Base-by-base conservation (phyloP, 1,140 invertebrate species). In the Meloidogyne exigua region DNA sequence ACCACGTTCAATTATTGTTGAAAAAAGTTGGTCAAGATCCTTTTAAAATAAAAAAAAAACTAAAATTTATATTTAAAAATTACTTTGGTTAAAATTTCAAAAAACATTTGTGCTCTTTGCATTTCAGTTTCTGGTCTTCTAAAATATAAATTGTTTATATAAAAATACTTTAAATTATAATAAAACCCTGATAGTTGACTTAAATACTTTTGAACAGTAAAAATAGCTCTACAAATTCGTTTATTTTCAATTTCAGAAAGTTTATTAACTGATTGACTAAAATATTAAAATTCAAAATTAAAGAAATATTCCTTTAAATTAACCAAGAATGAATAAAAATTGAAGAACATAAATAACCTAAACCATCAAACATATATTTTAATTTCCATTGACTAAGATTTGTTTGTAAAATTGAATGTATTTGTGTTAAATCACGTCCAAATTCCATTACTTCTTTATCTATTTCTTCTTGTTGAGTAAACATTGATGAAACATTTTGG, bases 321-420 rank as follows among this genome's bases (percentile, higher is more conserved):
- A 21, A 87, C 84, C 84, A 85, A 10, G 92, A 92, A 77, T 91
- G 92, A 80, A 95, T 94, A 25, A 95, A 88, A 79, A 95, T 93
- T 76, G 93, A 92, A 0, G 93, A 91, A 65, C 94, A 92, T 15
- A 95, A 88, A 88, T 93, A 93, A 3, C 93, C 94, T 12, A 98
- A 89, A 12, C 95, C 95, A 89, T 95, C 93, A 89, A 98, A 95
- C 75, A 98, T 92, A 87, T 96, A 98, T 88, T 93, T 94, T 62
- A 92, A 92, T 85, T 95, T 94, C 44, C 91, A 90, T 7, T 91
- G 91, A 87, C 92, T 90, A 23, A 95, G 87, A 78, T 91, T 92
- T 21, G 91, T 90, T 73, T 91, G 91, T 76, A 95, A 89, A 18
- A 92, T 91, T 87, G 93, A 92, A 87, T 95, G 92, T 79, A 94